These are phyloP conservation scores for Gnatocerus cornutus DNA, from an alignment of 2,888 invertebrate genomes.

Conservation along the genomic window DNA sequence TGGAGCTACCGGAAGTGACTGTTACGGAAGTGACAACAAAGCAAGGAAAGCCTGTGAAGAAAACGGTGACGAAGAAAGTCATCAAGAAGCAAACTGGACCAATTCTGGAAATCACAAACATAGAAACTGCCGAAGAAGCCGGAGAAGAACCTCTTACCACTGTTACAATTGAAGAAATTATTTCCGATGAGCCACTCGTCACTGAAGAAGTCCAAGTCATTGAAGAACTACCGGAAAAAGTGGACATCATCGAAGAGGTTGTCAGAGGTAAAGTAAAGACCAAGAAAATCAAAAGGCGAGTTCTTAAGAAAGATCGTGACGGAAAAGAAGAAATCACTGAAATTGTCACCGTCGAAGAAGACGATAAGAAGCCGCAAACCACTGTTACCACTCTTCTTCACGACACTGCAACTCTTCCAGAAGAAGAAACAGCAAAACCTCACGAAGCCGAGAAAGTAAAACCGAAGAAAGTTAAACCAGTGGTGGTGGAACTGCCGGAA, in stretches of 20 bases:
- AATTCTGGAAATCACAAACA: constrained; percentile 66
- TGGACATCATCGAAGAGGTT: constrained; percentile 59
- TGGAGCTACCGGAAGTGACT: constrained; percentile 69
- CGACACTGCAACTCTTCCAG: constrained; percentile 1
- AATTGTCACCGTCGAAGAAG: constrained; percentile 49
- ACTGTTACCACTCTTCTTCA: constrained; percentile 62
- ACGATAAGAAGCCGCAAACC: constrained; percentile 63
- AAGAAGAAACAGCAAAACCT: constrained; percentile 52
- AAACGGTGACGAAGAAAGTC: constrained; percentile 66
- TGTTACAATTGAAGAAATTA: constrained; percentile 55
- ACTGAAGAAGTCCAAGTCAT: constrained; percentile 50
- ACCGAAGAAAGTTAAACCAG: constrained; percentile 42
- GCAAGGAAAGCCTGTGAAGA: constrained; percentile 57
- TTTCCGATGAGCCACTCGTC: constrained; percentile 54
- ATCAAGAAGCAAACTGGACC: constrained; percentile 68
- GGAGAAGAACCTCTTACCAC: constrained; percentile 58
- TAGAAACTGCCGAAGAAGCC: constrained; percentile 58
- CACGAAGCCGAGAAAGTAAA: constrained; percentile 48
- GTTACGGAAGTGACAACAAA: constrained; percentile 59
- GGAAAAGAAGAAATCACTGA: constrained; percentile 61
- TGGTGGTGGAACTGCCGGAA: constrained; percentile 60
- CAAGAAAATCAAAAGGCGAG: constrained; percentile 63
- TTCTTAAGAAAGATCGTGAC: constrained; percentile 65
- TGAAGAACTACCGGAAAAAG: constrained; percentile 56
- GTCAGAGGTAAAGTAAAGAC: constrained; percentile 60